Conservation (phyloP, 2,797 vertebrate species). For the Astyanax mexicanus region DNA sequence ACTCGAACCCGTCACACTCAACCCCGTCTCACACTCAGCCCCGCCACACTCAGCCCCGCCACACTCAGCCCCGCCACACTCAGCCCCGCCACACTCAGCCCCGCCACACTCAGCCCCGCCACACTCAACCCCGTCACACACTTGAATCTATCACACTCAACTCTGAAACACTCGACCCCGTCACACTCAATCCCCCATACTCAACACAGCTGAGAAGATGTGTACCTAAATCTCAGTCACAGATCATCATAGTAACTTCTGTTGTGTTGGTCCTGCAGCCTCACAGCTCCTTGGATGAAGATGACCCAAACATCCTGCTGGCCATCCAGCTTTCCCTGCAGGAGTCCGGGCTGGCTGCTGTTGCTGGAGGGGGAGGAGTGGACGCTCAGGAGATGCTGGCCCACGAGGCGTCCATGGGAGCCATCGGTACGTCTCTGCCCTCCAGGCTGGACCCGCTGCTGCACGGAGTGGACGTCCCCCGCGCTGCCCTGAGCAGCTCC, state of each 20-base stretch:
- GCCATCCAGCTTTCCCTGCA: constrained; percentile 98
- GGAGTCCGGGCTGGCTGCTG: constrained; percentile 87
- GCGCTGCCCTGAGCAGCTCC: constrained; percentile 91
- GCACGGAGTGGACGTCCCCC: constrained; percentile 80
- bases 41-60: too few relatives aligned
- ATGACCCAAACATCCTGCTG: constrained; percentile 97
- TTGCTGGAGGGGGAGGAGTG: constrained; percentile 69
- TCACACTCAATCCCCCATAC: too few relatives aligned
- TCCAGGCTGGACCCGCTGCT: constrained; percentile 86
- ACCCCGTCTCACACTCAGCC: too few relatives aligned
- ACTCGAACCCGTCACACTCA: too few relatives aligned
- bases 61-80: too few relatives aligned
- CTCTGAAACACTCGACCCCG: too few relatives aligned
- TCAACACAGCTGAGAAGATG: too few relatives aligned
- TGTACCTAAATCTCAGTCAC: too few relatives aligned
- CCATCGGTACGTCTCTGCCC: constrained; percentile 94
- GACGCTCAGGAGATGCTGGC: constrained; percentile 84
- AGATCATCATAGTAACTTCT: not conserved
- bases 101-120: too few relatives aligned
- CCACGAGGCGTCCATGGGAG: constrained; percentile 89
- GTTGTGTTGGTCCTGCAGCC: constrained; percentile 74
- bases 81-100: too few relatives aligned
- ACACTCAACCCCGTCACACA: too few relatives aligned
- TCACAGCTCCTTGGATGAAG: constrained; percentile 93
- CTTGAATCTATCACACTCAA: too few relatives aligned